Base-by-base conservation (phyloP, 1,140 invertebrate genomes). In the Cotesia chilonis region DNA sequence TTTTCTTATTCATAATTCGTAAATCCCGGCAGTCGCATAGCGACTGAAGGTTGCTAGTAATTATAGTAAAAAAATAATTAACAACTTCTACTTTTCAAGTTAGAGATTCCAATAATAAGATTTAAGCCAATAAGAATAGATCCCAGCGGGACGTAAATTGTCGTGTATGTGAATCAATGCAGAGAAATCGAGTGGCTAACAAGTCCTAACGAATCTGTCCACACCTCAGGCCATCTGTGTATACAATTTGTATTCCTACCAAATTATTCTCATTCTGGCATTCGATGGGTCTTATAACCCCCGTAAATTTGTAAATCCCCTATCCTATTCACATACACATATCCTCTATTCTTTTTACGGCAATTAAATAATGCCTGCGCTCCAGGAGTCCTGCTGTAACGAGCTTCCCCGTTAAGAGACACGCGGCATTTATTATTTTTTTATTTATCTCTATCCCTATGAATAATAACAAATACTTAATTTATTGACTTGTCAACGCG, bases 171-270 rank as follows among this genome's bases (percentile, higher is more conserved):
- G 10, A 71, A 74, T 69, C 70, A 68, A 72, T 75, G 70, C 70
- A 68, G 73, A 75, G 72, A 75, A 76, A 78, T 75, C 55, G 74
- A 75, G 76, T 71, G 68, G 57, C 76, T 85, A 85, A 85, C 79
- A 78, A 84, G 76, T 75, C 60, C 80, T 82, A 84, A 84, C 82
- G 81, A 84, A 81, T 83, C 81, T 77, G 76, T 80, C 78, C 75
- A 76, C 78, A 80, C 80, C 76, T 80, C 76, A 76, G 68, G 79
- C 83, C 83, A 85, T 85, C 83, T 84, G 84, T 78, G 82, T 77
- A 76, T 14, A 28, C 38, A 47, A 38, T 38, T 54, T 59, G 54
- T 10, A 57, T 55, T 36, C 59, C 20, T 57, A 41, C 54, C 35
- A 59, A 69, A 69, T 37, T 59, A 54, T 38, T 38, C 41, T 47